A percentile compares a stretch with the other conserved stretches of the same genome.
Evolutionary conservation across 2,797 vertebrate species (phyloP).

Genomic region (Vespertilio murinus): DNA sequence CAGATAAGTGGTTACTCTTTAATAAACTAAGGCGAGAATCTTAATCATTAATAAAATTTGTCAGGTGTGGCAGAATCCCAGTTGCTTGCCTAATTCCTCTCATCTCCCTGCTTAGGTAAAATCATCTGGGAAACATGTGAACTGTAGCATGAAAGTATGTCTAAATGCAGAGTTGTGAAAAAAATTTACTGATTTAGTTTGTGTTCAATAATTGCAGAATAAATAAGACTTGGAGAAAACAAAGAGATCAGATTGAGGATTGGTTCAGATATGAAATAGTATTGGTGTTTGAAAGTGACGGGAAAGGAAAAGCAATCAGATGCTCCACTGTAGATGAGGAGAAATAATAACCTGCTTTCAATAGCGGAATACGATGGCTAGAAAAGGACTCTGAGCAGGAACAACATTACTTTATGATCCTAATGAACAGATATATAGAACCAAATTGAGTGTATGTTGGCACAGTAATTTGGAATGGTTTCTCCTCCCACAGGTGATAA

Average conservation of each 20-base stretch:
- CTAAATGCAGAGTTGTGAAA: neutral
- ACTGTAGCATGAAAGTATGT: conserved; percentile 27
- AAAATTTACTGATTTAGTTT: conserved; percentile 30
- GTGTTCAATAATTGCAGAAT: neutral
- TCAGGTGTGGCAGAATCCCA: conserved; percentile 50
- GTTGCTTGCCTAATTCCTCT: conserved; percentile 43
- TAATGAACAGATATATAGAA: neutral
- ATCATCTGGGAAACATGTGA: conserved; percentile 31
- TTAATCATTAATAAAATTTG: conserved; percentile 68
- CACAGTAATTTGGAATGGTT: neutral
- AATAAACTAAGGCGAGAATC: conserved; percentile 61
- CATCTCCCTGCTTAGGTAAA: conserved; percentile 8
- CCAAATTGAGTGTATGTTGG: neutral
- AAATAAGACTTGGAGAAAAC: neutral
- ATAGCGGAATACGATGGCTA: neutral
- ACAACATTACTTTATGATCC: neutral
- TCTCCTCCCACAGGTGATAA: neutral
- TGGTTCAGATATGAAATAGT: neutral
- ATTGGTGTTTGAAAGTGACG: neutral
- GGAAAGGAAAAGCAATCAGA: neutral
- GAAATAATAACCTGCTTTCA: neutral
- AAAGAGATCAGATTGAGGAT: neutral
- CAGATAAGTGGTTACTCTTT: conserved; percentile 57
- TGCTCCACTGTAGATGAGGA: neutral
- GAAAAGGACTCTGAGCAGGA: neutral